Percentiles rank a stretch among this genome's conserved stretches.
Conservation (phyloP, 2,113 vertebrate genomes). For the Arizona elegans region DNA sequence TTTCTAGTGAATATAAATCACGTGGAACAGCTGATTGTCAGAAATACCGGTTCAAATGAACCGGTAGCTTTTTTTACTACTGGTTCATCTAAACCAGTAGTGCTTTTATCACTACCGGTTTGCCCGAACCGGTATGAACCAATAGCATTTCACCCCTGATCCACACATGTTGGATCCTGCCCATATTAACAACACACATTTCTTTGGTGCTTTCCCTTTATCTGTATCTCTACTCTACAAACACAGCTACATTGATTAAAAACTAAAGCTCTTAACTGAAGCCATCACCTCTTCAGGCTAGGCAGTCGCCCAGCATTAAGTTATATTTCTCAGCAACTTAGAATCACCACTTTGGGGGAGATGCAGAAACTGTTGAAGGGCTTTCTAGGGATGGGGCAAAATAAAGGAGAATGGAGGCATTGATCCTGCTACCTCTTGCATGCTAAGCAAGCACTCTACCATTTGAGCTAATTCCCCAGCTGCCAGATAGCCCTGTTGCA, state of each 20-base stretch:
- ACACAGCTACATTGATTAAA: no score
- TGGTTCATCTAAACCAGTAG: no score
- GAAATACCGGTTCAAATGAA: no score
- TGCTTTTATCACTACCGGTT: no score
- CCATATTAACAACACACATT: background rate
- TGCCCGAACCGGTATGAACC: no score
- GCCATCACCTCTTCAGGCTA: background rate
- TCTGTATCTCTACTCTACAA: background rate
- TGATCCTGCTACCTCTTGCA: background rate
- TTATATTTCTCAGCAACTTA: background rate
- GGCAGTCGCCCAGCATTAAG: background rate
- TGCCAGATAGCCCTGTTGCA: background rate
- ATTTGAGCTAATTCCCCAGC: background rate
- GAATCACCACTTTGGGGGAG: background rate
- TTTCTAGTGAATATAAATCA: no score
- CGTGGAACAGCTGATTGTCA: no score
- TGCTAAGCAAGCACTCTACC: background rate
- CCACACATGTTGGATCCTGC: background rate
- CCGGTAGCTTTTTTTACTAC: no score
- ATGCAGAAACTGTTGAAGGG: background rate
- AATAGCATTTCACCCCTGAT: no score
- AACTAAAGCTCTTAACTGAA: background rate
- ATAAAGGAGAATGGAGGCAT: background rate
- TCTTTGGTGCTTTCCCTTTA: background rate
- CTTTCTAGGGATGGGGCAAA: background rate